Conservation (phyloP, 2,113 vertebrate genomes). For the Origma solitaria region DNA sequence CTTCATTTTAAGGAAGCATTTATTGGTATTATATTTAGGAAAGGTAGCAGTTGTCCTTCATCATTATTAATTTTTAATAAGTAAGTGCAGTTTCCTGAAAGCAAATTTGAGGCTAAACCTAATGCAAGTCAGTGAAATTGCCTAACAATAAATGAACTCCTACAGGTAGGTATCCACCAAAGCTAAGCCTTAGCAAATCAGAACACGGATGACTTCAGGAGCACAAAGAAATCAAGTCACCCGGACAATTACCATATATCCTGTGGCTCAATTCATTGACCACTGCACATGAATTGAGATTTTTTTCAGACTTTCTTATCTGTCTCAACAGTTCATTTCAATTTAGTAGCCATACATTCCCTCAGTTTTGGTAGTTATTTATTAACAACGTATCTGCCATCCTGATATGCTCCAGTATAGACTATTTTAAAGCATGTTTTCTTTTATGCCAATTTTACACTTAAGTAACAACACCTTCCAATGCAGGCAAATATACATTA, state of each 20-base stretch:
- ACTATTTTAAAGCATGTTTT: neutral
- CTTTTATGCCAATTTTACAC: neutral
- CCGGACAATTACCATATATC: neutral
- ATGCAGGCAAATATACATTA: neutral
- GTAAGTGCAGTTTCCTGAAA: neutral
- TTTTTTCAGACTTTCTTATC: neutral
- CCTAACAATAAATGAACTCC: neutral
- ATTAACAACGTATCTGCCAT: neutral
- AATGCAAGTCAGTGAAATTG: neutral
- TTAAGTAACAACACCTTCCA: neutral
- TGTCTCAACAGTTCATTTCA: neutral
- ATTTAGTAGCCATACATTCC: neutral
- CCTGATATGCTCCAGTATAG: neutral
- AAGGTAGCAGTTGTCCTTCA: neutral
- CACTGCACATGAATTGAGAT: neutral
- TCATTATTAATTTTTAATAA: neutral
- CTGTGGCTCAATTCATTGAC: neutral
- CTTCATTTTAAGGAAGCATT: neutral
- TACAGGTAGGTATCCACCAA: neutral
- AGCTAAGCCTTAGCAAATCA: neutral
- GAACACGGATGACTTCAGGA: neutral
- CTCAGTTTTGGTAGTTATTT: neutral
- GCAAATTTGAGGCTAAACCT: neutral
- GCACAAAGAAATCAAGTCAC: neutral
- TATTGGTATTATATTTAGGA: neutral